A percentile compares a stretch with the other conserved stretches of the same genome.
Conservation (phyloP, 2,113 vertebrate species). For the Pangasianodon hypophthalmus region DNA sequence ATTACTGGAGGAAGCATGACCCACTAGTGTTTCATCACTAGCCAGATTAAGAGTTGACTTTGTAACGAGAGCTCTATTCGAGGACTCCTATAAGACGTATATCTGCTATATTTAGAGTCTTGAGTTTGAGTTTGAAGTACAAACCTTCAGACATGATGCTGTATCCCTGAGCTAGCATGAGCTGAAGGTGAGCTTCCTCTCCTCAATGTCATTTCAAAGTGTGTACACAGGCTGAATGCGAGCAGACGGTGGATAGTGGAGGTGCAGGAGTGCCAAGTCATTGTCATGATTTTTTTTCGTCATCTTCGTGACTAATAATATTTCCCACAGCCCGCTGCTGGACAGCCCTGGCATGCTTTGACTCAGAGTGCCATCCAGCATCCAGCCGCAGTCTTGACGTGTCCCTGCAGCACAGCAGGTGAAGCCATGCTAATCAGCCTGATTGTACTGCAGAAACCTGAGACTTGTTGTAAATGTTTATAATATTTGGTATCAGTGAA, state of each 20-base stretch:
- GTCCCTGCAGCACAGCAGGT: constrained; percentile 37
- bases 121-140: constrained; percentile 28
- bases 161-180: constrained; percentile 8
- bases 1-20: not conserved
- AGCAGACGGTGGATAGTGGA: not conserved
- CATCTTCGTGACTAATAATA: constrained; percentile 51
- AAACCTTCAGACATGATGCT: constrained; percentile 49
- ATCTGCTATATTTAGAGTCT: constrained; percentile 3
- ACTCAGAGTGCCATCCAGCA: constrained; percentile 51
- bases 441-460: not conserved
- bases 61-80: not conserved
- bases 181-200: constrained; percentile 22
- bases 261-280: constrained; percentile 60
- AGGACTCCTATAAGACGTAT: not conserved
- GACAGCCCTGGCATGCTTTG: constrained; percentile 11
- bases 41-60: constrained; percentile 41
- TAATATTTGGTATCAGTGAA: not conserved
- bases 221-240: not conserved
- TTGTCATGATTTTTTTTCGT: constrained; percentile 23
- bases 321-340: constrained; percentile 53
- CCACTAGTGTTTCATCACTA: not conserved
- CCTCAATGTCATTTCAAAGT: constrained; percentile 16
- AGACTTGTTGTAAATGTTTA: not conserved
- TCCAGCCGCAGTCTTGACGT: constrained; percentile 40
- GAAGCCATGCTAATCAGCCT: not conserved